phyloP scores from a whole-genome alignment of 2,113 vertebrate species.

The Martes martes region DNA sequence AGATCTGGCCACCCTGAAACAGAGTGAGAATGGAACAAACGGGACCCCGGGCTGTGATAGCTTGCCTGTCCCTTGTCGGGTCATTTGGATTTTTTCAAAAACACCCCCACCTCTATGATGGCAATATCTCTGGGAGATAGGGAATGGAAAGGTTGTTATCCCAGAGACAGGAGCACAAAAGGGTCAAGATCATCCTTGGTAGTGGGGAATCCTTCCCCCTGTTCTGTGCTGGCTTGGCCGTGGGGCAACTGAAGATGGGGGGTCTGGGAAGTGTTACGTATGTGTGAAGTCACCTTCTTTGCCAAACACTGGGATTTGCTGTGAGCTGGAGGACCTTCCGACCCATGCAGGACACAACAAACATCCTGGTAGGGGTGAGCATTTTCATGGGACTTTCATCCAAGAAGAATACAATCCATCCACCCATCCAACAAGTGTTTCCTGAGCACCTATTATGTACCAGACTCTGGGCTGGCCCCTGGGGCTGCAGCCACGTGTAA shows the following conservation, averaged over 20 bases:
- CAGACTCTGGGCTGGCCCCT: neutral
- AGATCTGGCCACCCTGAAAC: neutral
- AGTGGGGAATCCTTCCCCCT: neutral
- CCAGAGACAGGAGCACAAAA: neutral
- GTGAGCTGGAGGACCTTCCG: neutral
- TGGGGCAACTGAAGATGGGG: neutral
- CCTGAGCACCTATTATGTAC: neutral
- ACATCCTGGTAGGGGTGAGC: accelerated
- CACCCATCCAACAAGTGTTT: neutral
- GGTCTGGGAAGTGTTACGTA: neutral
- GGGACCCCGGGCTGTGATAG: neutral
- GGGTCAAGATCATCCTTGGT: neutral
- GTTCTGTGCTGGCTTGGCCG: neutral
- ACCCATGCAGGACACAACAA: neutral
- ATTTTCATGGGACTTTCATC: neutral
- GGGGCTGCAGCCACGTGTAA: neutral
- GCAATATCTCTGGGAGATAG: neutral
- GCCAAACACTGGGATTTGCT: neutral
- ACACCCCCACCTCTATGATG: neutral
- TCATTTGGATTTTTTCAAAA: neutral
- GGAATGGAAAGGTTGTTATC: neutral
- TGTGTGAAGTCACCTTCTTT: neutral
- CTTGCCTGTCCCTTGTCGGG: neutral
- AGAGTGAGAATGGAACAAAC: neutral
- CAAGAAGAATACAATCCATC: neutral